phyloP scores from a whole-genome alignment of 1,140 invertebrate genomes.

The Battus philenor region DNA sequence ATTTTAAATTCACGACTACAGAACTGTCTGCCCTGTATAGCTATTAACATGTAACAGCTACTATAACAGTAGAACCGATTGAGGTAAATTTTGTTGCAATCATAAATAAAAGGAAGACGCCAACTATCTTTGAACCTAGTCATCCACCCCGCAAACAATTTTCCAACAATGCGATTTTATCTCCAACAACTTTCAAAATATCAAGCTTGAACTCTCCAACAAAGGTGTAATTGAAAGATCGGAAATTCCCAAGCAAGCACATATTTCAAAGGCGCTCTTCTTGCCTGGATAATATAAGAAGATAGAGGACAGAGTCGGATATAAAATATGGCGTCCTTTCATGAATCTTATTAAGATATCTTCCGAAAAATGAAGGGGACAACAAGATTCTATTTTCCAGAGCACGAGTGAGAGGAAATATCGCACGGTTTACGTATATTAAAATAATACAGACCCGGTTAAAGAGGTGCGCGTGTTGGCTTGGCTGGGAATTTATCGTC shows the following conservation, averaged over 20 bases:
- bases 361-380: constrained; percentile 68
- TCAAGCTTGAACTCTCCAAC: constrained; percentile 49
- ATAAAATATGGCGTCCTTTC: constrained; percentile 83
- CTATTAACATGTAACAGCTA: too few species aligned
- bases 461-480: constrained; percentile 58
- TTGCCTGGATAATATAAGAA: constrained; percentile 76
- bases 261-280: constrained; percentile 71
- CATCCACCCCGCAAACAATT: neutral
- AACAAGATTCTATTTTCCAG: constrained; percentile 12
- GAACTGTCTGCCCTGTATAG: too few species aligned
- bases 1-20: too few species aligned
- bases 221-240: constrained; percentile 74
- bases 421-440: constrained; percentile 70
- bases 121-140: neutral
- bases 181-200: constrained; percentile 41
- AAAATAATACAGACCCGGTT: constrained; percentile 69
- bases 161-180: constrained; percentile 24
- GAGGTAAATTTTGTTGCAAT: too few species aligned
- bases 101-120: neutral
- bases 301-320: constrained; percentile 78
- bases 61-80: too few species aligned
- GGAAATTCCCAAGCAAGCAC: constrained; percentile 71
- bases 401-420: constrained; percentile 26
- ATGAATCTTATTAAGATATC: constrained; percentile 85
- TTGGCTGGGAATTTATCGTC: constrained; percentile 57